Conservation (phyloP, 2,888 invertebrate genomes). For the Gandaritis pyraliata region DNA sequence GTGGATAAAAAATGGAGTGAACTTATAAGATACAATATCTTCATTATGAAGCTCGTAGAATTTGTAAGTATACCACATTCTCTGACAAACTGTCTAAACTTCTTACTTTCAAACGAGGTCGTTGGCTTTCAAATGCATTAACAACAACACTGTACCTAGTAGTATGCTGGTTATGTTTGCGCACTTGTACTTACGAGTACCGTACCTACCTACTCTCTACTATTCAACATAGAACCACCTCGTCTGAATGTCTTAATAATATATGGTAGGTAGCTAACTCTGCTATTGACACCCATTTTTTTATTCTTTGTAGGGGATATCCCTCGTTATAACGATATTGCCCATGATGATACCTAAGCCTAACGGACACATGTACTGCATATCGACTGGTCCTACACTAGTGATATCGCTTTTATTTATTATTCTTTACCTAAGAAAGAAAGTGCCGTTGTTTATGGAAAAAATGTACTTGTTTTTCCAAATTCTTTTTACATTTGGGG, state of each 20-base stretch:
- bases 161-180: too few species aligned
- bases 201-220: too few species aligned
- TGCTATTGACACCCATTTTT: slow-evolving; percentile 34
- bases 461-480: slow-evolving; percentile 81
- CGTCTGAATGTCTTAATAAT: slow-evolving; percentile 23
- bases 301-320: slow-evolving; percentile 68
- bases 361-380: slow-evolving; percentile 79
- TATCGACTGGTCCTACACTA: slow-evolving; percentile 75
- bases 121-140: background rate
- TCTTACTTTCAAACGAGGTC: slow-evolving; percentile 3
- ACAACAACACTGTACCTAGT: too few species aligned
- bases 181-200: too few species aligned
- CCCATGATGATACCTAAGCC: slow-evolving; percentile 65
- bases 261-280: background rate
- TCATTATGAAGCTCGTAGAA: slow-evolving; percentile 78
- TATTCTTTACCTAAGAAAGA: slow-evolving; percentile 70
- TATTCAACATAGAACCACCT: slow-evolving; percentile 5
- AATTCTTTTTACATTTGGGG: slow-evolving; percentile 79
- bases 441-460: slow-evolving; percentile 78
- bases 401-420: slow-evolving; percentile 74
- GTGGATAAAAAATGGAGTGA: slow-evolving; percentile 79
- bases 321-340: slow-evolving; percentile 64
- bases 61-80: slow-evolving; percentile 67
- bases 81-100: background rate
- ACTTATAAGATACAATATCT: slow-evolving; percentile 76